Base-by-base conservation (phyloP, 2,888 invertebrate species). In the Biston stratarius region DNA sequence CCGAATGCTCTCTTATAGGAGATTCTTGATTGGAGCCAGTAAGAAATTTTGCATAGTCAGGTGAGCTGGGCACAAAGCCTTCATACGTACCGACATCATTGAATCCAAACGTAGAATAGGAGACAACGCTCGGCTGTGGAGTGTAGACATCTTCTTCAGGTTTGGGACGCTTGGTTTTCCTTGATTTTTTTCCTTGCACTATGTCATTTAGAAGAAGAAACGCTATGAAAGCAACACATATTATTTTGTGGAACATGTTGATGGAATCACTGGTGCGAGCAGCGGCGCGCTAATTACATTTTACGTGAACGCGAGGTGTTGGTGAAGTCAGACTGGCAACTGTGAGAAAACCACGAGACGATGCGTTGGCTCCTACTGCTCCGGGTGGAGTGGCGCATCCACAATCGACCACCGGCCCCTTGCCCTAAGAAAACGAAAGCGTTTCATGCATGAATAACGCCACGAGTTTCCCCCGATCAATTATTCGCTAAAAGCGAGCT, bases 341-440 rank as follows among this genome's bases (percentile, higher is more conserved):
- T 93, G 90, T 82, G 73, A 73, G 79, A 72, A 70, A 81, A 75
- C 72, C 76, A 75, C 74, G 71, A 80, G 75, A 79, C 75, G 77
- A 79, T 77, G 77, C 72, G 72, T 74, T 79, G 71, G 69, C 69
- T 67, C 55, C 63, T 61, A 59, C 65, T 55, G 64, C 47, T 61
- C 68, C 72, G 77, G 64, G 75, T 69, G 76, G 74, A 77, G 76
- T 77, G 75, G 73, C 73, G 74, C 77, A 75, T 78, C 79, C 73
- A 76, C 78, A 76, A 77, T 79, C 77, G 75, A 79, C 76, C 78
- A 79, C 75, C 72, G 70, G 74, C 75, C 83, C 80, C 79, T 78
- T 76, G 84, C 87, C 91, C 90, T 87, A 84, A 81, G 92, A 93
- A 92, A 94, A 89, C 85, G 93, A 94, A 94, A 94, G 93, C 88